Conservation (phyloP, 2,888 invertebrate species). For the Agrochola lychnidis region DNA sequence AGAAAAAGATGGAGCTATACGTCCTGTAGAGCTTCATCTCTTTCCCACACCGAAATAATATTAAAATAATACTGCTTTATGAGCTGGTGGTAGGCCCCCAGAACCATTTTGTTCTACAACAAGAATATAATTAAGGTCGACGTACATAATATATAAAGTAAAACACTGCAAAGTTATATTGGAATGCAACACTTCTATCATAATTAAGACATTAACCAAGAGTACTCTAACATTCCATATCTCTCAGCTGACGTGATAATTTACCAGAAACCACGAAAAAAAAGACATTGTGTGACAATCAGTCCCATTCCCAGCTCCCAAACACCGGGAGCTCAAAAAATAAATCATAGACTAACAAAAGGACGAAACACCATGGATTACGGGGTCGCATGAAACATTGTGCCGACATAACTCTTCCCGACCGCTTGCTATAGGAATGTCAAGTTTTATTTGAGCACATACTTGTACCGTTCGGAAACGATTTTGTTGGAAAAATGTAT, state of each 20-base stretch:
- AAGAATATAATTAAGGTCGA: background rate
- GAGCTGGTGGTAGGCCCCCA: too few relatives aligned
- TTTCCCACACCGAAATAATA: too few relatives aligned
- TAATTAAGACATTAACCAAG: background rate
- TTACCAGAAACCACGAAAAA: slow-evolving; percentile 11
- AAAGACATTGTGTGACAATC: background rate
- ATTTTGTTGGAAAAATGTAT: slow-evolving; percentile 50
- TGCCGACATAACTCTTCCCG: slow-evolving; percentile 68
- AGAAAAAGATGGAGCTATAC: too few relatives aligned
- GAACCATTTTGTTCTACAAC: background rate
- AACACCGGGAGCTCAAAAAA: slow-evolving; percentile 43
- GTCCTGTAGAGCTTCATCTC: too few relatives aligned
- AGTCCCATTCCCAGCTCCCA: slow-evolving; percentile 6
- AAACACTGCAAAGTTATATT: background rate
- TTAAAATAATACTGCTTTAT: too few relatives aligned
- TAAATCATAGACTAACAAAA: slow-evolving; percentile 65
- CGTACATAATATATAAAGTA: background rate
- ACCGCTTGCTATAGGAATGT: slow-evolving; percentile 67
- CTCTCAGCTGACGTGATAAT: slow-evolving; percentile 3
- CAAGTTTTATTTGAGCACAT: slow-evolving; percentile 68
- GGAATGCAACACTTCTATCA: background rate
- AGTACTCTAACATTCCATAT: background rate
- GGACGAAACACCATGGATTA: slow-evolving; percentile 64
- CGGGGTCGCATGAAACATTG: slow-evolving; percentile 67
- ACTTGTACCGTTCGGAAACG: slow-evolving; percentile 55